Conservation (phyloP, 2,888 invertebrate genomes). For the Parthenolecanium corni region DNA sequence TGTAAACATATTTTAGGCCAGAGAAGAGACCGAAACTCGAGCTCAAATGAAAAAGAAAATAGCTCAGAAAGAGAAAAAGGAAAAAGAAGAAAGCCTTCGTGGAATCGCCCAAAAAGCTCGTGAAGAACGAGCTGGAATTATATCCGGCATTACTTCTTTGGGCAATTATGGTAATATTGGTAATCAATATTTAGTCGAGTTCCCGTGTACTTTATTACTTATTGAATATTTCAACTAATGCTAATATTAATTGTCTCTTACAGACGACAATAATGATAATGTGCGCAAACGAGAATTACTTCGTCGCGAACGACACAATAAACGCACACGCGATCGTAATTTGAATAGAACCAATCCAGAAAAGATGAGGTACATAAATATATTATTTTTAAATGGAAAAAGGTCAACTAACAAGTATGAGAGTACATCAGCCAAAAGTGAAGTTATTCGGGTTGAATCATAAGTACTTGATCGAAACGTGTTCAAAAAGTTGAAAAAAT, state of each 20-base stretch:
- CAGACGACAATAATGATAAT: constrained; percentile 51
- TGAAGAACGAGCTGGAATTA: constrained; percentile 80
- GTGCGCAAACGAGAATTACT: constrained; percentile 72
- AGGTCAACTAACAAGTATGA: too few relatives aligned
- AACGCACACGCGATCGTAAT: constrained; percentile 84
- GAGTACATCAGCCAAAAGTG: too few relatives aligned
- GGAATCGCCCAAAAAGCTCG: constrained; percentile 88
- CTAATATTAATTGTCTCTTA: too few relatives aligned
- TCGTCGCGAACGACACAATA: constrained; percentile 77
- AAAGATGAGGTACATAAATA: constrained; percentile 58
- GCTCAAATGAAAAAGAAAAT: constrained; percentile 91
- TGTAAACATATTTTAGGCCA: constrained; percentile 44
- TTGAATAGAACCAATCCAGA: constrained; percentile 87
- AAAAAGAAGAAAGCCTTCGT: constrained; percentile 88
- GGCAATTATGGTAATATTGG: neutral
- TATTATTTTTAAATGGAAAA: too few relatives aligned
- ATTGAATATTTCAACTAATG: neutral
- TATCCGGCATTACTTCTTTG: too few relatives aligned
- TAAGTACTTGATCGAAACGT: too few relatives aligned
- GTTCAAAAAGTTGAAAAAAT: too few relatives aligned
- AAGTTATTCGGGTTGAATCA: too few relatives aligned
- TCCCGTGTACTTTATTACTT: neutral
- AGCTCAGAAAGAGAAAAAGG: constrained; percentile 95
- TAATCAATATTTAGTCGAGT: neutral
- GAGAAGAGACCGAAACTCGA: constrained; percentile 93